These are phyloP conservation scores for Hypercompe scribonia DNA, from an alignment of 2,888 invertebrate genomes.

Conservation along the genomic window DNA sequence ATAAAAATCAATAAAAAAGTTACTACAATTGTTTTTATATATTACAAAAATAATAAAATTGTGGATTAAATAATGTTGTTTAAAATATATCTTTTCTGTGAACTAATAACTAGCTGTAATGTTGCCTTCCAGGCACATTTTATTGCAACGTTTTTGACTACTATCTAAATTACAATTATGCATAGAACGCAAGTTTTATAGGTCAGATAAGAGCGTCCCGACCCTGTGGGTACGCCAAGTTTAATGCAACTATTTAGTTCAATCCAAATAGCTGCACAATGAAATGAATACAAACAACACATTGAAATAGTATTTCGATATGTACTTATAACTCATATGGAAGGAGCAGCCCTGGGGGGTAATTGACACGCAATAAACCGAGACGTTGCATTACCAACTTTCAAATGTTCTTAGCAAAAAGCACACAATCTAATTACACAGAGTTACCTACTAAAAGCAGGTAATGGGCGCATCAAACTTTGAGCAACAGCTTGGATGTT, in stretches of 20 bases:
- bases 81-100: constrained; percentile 64
- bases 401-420: constrained; percentile 48
- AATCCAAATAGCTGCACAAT: constrained; percentile 40
- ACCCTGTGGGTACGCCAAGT: constrained; percentile 23
- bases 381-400: constrained; percentile 31
- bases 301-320: constrained; percentile 44
- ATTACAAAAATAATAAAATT: constrained; percentile 77
- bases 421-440: constrained; percentile 53
- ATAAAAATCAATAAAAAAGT: constrained; percentile 60
- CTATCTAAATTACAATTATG: constrained; percentile 74
- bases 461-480: constrained; percentile 36
- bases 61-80: constrained; percentile 69
- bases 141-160: constrained; percentile 81
- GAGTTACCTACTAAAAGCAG: constrained; percentile 24
- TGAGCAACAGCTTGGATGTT: constrained; percentile 58
- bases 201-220: constrained; percentile 44
- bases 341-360: constrained; percentile 24
- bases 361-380: constrained; percentile 44
- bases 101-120: constrained; percentile 50
- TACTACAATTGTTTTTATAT: constrained; percentile 63
- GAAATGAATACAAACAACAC: constrained; percentile 36
- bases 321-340: constrained; percentile 41
- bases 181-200: constrained; percentile 59
- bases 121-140: constrained; percentile 73
- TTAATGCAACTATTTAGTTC: constrained; percentile 27